Evolutionary conservation across 2,888 invertebrate genomes (phyloP).

Genomic region (Papilio gigon): DNA sequence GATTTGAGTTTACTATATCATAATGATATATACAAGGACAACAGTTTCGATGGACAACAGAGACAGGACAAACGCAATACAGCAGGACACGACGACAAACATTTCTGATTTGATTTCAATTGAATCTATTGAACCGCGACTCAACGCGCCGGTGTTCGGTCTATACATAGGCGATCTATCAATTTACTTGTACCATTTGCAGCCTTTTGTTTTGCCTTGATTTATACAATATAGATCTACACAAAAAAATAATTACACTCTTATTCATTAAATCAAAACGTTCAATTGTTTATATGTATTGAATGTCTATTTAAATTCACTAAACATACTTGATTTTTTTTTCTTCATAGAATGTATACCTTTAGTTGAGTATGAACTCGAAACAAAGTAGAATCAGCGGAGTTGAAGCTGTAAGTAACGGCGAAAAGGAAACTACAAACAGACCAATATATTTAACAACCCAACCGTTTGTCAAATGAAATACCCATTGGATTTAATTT

Average conservation of each 20-base stretch:
- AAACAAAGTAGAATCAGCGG: neutral
- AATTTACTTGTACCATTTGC: conserved; percentile 8
- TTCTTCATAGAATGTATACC: neutral
- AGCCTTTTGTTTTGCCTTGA: neutral
- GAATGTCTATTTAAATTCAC: no score
- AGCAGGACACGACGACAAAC: conserved; percentile 16
- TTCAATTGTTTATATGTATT: no score
- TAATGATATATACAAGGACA: neutral
- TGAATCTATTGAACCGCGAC: conserved; percentile 21
- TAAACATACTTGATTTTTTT: neutral
- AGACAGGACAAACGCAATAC: conserved; percentile 14
- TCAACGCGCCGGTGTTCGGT: neutral
- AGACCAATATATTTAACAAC: conserved; percentile 60
- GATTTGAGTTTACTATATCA: neutral
- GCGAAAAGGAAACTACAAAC: conserved; percentile 53
- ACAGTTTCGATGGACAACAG: conserved; percentile 7
- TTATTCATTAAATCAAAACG: no score
- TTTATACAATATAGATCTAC: no score
- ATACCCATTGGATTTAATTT: conserved; percentile 81
- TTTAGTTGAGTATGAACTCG: neutral
- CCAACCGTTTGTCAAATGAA: conserved; percentile 76
- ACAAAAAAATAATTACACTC: no score
- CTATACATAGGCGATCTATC: neutral
- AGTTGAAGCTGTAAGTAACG: conserved; percentile 29
- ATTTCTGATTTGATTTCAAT: conserved; percentile 24